Base-by-base conservation (phyloP, 2,888 invertebrate genomes). In the Junonia oenone region DNA sequence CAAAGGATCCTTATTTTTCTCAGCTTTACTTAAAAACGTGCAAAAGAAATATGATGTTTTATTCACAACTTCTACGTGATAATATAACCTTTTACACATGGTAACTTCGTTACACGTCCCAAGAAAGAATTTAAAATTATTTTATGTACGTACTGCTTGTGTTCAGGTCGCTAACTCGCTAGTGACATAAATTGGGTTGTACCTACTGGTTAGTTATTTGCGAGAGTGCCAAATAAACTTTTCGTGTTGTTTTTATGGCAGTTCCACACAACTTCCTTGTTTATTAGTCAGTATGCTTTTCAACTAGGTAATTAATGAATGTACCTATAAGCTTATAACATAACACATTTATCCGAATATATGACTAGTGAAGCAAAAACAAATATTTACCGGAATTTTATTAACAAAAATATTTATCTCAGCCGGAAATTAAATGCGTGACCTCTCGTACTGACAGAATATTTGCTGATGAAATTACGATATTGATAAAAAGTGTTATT, bases 161-260 rank as follows among this genome's bases (percentile, higher is more conserved):
- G 31, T 47, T 47, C 29, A 29, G 29, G 37, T 53, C 29, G 47
- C 29, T 53, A 46, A 29, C 46, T 53, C 29, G 47, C 29, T 53
- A 46, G 29, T 53, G 31, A 46, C 37, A 29, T 53, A 53, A 38
- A 46, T 53, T 53, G 17, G 26, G 26, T 38, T n/a, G 38, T 19
- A 40, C 35, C 35, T 35, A 35, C 19, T 40, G n/a, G 17, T 19
- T 38, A 38, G 31, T 47, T 47, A 38, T 47, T 53, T 38, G 38
- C 27, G 17, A 52, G 53, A 4, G 31, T 29, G 46, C 47, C 22
- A 31, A 47, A 53, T 47, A 53, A 53, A 53, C 27, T 53, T 46
- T 13, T 14, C 29, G 45, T 33, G 38, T 40, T 40, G 19, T 40
- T 40, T 40, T 40, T 40, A 40, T 19, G 38, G 38, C 38, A 40